Evolutionary conservation across 1,140 invertebrate species (phyloP).

Genomic region (Drosophila gunungcola): DNA sequence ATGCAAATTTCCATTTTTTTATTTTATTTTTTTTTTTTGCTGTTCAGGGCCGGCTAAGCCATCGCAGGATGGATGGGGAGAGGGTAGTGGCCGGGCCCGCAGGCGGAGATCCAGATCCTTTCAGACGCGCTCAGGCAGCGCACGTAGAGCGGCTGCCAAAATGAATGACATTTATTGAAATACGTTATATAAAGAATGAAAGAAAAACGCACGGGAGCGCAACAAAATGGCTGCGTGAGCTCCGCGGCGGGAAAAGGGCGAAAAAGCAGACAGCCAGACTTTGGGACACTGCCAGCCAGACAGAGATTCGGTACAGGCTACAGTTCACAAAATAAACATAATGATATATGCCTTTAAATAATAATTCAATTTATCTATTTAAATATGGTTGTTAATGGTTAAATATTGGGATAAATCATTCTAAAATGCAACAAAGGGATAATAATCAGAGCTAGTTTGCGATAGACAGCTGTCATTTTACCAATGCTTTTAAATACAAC

Average conservation of each 20-base stretch:
- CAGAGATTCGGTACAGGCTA: constrained; percentile 12
- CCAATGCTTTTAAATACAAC: no score
- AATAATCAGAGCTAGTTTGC: no score
- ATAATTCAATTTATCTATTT: no score
- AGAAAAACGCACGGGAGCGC: constrained; percentile 55
- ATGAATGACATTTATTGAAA: constrained; percentile 83
- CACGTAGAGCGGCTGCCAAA: constrained; percentile 76
- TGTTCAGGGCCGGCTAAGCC: constrained; percentile 35
- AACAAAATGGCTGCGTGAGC: constrained; percentile 61
- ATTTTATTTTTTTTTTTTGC: neutral
- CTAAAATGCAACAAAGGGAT: no score
- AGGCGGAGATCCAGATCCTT: constrained; percentile 47
- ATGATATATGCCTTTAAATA: neutral
- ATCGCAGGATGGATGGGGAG: neutral
- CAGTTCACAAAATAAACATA: neutral
- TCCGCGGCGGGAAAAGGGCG: constrained; percentile 9
- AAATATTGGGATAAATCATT: no score
- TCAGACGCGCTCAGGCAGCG: constrained; percentile 71
- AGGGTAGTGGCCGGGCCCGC: constrained; percentile 13
- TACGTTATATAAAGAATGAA: constrained; percentile 66
- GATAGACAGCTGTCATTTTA: no score
- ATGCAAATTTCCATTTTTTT: constrained; percentile 59
- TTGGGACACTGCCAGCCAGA: constrained; percentile 35
- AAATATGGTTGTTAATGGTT: neutral
- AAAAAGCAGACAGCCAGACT: constrained; percentile 5